Conservation (phyloP, 2,888 invertebrate species). For the Eupithecia exiguata region DNA sequence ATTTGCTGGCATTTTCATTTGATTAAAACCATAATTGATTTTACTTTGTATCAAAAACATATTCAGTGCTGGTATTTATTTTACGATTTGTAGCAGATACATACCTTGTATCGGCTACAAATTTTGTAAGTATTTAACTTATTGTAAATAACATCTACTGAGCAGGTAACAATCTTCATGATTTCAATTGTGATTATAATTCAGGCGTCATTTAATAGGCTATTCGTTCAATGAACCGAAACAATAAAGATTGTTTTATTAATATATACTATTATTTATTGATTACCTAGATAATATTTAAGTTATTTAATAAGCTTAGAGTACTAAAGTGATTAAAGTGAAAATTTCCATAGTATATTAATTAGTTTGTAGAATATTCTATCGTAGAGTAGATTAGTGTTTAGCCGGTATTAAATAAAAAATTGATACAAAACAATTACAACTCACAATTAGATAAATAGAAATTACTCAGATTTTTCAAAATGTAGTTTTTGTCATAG, state of each 20-base stretch:
- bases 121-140: background rate
- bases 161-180: background rate
- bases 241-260: slow-evolving; percentile 55
- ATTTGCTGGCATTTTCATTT: background rate
- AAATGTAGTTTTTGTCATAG: slow-evolving; percentile 48
- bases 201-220: slow-evolving; percentile 23
- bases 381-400: slow-evolving; percentile 44
- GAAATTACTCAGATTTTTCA: background rate
- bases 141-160: background rate
- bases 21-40: background rate
- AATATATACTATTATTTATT: slow-evolving; percentile 83
- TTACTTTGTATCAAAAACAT: background rate
- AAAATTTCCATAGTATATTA: slow-evolving; percentile 75
- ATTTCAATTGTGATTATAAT: slow-evolving; percentile 17
- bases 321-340: slow-evolving; percentile 57
- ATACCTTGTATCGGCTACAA: too few species aligned
- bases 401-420: slow-evolving; percentile 47
- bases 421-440: background rate
- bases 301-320: slow-evolving; percentile 53
- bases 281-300: slow-evolving; percentile 71
- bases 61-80: background rate
- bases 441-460: slow-evolving; percentile 14
- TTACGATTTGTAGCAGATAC: background rate
- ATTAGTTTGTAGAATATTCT: slow-evolving; percentile 49
- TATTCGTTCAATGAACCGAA: slow-evolving; percentile 41